phyloP scores from a whole-genome alignment of 2,888 invertebrate genomes.

The Ashinkailepas kermadecensis region DNA sequence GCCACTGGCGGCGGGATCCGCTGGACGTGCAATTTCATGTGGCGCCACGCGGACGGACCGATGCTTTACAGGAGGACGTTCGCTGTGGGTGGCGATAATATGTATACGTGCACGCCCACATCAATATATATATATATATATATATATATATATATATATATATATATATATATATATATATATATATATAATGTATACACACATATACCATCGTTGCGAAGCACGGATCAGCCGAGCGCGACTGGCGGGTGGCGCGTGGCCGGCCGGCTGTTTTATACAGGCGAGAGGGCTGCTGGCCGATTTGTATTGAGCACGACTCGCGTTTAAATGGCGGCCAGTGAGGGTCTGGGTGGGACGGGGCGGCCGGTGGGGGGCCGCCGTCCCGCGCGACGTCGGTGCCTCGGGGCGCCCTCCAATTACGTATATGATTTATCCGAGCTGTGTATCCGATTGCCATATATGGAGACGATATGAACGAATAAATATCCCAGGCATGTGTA shows the following conservation, averaged over 20 bases:
- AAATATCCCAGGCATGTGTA: not conserved
- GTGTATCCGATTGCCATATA: constrained; percentile 22
- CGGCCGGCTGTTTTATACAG: not conserved
- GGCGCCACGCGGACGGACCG: not conserved
- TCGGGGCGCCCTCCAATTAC: not conserved
- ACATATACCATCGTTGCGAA: not conserved
- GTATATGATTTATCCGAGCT: constrained; percentile 19
- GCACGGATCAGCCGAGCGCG: no score
- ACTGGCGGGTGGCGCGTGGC: no score
- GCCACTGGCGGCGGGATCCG: not conserved
- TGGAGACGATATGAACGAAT: constrained; percentile 14
- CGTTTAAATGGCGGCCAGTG: not conserved
- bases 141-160: not conserved
- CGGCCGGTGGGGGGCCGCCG: no score
- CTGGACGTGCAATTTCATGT: not conserved
- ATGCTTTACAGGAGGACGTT: not conserved
- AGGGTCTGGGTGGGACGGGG: not conserved
- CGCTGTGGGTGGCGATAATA: not conserved
- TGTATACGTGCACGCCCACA: not conserved
- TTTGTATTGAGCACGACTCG: not conserved
- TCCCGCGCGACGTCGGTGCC: no score
- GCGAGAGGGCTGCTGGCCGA: not conserved
- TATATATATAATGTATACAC: no score
- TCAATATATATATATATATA: no score
- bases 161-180: no score